Conservation (phyloP, 2,113 vertebrate genomes). For the Lophochroa leadbeateri region DNA sequence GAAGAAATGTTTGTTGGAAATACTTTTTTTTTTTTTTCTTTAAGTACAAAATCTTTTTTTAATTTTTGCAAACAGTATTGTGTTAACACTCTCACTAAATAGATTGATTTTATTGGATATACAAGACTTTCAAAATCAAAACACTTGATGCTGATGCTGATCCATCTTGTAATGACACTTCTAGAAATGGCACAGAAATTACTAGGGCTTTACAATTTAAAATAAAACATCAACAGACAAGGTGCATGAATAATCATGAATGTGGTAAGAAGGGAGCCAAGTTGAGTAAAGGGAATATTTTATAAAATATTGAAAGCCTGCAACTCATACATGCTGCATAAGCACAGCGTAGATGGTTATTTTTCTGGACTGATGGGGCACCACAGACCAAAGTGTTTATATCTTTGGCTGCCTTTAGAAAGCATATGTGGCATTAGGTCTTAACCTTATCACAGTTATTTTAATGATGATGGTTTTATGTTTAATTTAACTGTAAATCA, state of each 20-base stretch:
- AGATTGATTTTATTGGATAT: background rate
- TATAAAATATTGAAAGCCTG: conserved; percentile 22
- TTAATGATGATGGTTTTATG: conserved; percentile 68
- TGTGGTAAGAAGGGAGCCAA: background rate
- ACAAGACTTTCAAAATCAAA: background rate
- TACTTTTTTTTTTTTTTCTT: background rate
- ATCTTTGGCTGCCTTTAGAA: background rate
- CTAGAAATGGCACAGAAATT: background rate
- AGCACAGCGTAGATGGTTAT: background rate
- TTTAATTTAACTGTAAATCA: conserved; percentile 74
- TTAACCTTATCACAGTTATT: conserved; percentile 50
- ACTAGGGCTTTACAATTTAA: background rate
- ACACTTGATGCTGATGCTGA: background rate
- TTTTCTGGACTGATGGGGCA: background rate
- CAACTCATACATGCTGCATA: background rate
- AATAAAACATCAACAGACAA: conserved; percentile 2
- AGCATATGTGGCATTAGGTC: background rate
- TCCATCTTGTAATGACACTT: background rate
- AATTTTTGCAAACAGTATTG: background rate
- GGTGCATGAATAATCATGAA: conserved; percentile 10
- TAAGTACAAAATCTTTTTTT: background rate
- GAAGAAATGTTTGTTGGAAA: background rate
- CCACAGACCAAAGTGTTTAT: background rate
- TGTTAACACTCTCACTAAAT: background rate
- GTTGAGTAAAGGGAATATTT: background rate